These are phyloP conservation scores for Cebus imitator DNA, from an alignment of 2,113 vertebrate genomes.

Conservation along the genomic window DNA sequence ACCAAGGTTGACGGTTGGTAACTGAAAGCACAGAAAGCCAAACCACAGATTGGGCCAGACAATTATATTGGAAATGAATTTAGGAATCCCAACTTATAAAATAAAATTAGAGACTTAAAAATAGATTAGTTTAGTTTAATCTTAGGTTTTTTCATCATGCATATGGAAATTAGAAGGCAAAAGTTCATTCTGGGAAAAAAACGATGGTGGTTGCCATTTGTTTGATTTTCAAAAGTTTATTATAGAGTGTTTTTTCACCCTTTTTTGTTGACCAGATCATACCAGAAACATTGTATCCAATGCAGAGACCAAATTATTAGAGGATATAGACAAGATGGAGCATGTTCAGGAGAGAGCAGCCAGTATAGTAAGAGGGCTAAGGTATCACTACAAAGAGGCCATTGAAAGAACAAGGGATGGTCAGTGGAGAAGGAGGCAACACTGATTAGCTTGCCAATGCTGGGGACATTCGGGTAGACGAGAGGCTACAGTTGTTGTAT, in stretches of 20 bases:
- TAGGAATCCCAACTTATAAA: constrained; percentile 27
- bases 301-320: neutral
- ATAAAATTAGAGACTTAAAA: neutral
- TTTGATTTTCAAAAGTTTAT: constrained; percentile 32
- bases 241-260: neutral
- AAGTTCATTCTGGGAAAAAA: neutral
- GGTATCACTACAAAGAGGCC: neutral
- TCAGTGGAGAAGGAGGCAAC: neutral
- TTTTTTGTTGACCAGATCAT: neutral
- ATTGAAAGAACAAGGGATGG: neutral
- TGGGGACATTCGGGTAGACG: neutral
- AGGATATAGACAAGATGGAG: neutral
- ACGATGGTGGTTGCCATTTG: neutral
- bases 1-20: neutral
- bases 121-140: neutral
- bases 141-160: neutral
- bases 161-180: neutral
- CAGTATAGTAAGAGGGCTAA: neutral
- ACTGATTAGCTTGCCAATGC: neutral
- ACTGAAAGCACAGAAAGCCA: neutral
- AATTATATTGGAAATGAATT: neutral
- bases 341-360: neutral
- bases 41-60: neutral
- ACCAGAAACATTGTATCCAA: neutral
- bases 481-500: neutral